phyloP scores from a whole-genome alignment of 2,888 invertebrate species.

The Ctenicera cuprea region DNA sequence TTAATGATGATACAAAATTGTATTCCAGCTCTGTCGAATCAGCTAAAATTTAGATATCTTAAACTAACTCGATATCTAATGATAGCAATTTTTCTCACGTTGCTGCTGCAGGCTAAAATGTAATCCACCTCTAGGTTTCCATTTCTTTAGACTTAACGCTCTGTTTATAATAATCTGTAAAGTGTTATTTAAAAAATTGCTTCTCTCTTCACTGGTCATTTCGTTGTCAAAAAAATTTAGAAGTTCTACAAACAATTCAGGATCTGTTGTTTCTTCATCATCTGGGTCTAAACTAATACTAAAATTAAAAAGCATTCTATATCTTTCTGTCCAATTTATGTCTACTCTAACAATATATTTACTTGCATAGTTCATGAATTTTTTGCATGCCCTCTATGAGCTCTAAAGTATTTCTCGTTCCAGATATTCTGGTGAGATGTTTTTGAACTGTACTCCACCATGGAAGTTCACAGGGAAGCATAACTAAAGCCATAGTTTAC shows the following conservation, averaged over 20 bases:
- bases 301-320: constrained; percentile 59
- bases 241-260: constrained; percentile 81
- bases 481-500: constrained; percentile 83
- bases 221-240: constrained; percentile 81
- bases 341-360: constrained; percentile 58
- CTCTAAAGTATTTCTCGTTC: constrained; percentile 77
- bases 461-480: constrained; percentile 89
- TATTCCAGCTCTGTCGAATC: constrained; percentile 83
- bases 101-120: constrained; percentile 89
- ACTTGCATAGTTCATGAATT: constrained; percentile 90
- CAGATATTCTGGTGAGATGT: constrained; percentile 78
- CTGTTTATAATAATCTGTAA: constrained; percentile 83
- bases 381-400: constrained; percentile 80
- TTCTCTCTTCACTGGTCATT: constrained; percentile 78
- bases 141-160: constrained; percentile 82
- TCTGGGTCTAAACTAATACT: constrained; percentile 87
- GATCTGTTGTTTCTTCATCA: constrained; percentile 80
- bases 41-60: constrained; percentile 73
- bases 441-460: constrained; percentile 88
- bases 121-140: constrained; percentile 83
- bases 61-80: neutral
- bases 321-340: too few relatives aligned
- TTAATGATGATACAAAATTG: constrained; percentile 83
- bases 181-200: constrained; percentile 81
- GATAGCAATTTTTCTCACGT: constrained; percentile 72